Conservation (phyloP, 2,888 invertebrate genomes). For the Drosophila aldrichi region DNA sequence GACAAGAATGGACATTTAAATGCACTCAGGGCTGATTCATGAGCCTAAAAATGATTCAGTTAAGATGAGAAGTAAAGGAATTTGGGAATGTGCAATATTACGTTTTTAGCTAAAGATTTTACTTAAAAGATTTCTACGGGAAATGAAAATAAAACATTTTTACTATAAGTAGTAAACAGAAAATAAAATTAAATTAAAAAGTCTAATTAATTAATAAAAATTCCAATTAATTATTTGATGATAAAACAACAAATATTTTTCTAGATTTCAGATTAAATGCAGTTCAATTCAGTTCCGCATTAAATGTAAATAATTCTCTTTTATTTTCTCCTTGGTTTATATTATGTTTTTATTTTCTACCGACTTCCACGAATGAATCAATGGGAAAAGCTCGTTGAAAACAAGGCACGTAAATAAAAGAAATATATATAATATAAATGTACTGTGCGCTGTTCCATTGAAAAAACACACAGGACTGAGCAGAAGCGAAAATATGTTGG, state of each 20-base stretch:
- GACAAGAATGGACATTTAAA: not conserved
- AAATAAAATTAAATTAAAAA: too few relatives aligned
- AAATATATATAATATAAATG: conserved; percentile 3
- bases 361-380: conserved; percentile 50
- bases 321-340: not conserved
- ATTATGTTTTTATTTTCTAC: not conserved
- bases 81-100: not conserved
- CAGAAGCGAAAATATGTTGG: not conserved
- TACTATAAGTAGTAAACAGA: not conserved
- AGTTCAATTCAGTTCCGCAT: not conserved
- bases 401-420: conserved; percentile 16
- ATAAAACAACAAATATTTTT: not conserved
- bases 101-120: not conserved
- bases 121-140: not conserved
- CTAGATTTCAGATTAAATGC: not conserved
- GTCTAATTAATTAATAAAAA: not conserved
- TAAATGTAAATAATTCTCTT: not conserved
- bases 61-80: too few relatives aligned
- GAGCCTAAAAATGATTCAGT: not conserved
- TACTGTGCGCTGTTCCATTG: conserved; percentile 35
- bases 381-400: conserved; percentile 31
- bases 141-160: not conserved
- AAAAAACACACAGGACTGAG: conserved; percentile 24
- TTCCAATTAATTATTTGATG: not conserved
- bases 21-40: too few relatives aligned